A percentile compares a stretch with the other conserved stretches of the same genome.
phyloP scores from a whole-genome alignment of 2,888 invertebrate species.

The Scaptomyza cyrtandrae region DNA sequence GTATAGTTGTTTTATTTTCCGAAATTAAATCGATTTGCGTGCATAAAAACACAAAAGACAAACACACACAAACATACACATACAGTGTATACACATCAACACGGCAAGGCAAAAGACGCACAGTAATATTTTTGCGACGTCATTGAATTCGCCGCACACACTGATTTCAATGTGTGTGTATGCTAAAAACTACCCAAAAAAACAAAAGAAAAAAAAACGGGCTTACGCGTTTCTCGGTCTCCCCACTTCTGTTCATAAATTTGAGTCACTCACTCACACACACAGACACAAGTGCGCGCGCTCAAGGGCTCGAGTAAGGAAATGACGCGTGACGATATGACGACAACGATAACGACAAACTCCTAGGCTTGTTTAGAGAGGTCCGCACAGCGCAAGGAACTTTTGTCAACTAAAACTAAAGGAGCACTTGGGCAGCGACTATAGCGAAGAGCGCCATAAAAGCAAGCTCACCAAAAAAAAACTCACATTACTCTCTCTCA shows the following conservation, averaged over 20 bases:
- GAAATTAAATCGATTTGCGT: conserved; percentile 71
- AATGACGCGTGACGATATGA: conserved; percentile 68
- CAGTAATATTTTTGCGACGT: conserved; percentile 75
- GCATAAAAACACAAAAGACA: conserved; percentile 51
- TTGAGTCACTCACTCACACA: conserved; percentile 49
- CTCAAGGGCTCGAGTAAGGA: conserved; percentile 43
- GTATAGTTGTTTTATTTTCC: conserved; percentile 42
- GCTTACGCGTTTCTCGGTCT: conserved; percentile 38
- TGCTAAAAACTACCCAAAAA: conserved; percentile 47
- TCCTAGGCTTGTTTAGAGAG: conserved; percentile 27
- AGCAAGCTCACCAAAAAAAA: conserved; percentile 37
- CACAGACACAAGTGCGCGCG: conserved; percentile 8
- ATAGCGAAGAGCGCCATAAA: conserved; percentile 36
- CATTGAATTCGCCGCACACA: conserved; percentile 78
- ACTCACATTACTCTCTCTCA: conserved; percentile 6
- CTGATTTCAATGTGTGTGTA: conserved; percentile 35
- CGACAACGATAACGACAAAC: conserved; percentile 44
- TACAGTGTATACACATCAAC: conserved; percentile 14
- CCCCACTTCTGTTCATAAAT: conserved; percentile 31
- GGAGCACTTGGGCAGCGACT: conserved; percentile 47
- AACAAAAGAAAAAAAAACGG: conserved; percentile 29
- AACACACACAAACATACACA: conserved; percentile 14
- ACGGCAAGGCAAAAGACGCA: conserved; percentile 50
- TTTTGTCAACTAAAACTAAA: conserved; percentile 70
- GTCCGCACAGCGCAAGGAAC: conserved; percentile 72